Evolutionary conservation across 1,140 invertebrate species (phyloP), one percentile per base, ranked within the genome.

Genomic region (Dreissena polymorpha): DNA sequence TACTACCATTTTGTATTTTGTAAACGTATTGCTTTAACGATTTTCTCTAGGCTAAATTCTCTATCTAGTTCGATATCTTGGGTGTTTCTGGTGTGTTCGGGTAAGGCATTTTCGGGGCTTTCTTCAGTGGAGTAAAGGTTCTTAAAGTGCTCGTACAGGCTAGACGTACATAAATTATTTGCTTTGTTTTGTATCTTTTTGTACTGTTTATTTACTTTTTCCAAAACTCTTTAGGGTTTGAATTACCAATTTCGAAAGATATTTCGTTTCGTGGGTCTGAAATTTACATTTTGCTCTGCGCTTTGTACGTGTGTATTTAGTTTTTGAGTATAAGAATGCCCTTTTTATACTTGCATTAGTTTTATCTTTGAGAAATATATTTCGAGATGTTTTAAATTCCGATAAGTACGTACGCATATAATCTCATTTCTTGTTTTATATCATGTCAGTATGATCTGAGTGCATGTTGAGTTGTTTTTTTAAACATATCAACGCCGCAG

Each of bases 231-330:
- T 53, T 51, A 23, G 70, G 70, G 51, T 72, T 49, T 13, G 39
- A 72, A 50, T 72, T 72, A 23, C 70, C 21, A 72, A 23, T 53
- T 53, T 51, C n/a, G 51, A 53, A 18, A 72, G 55, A 25, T 50
- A 25, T 21, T 51, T 25, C 55, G 50, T 72, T 53, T 72, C 49
- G 10, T 23, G 39, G 18, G 55, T n/a, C 12, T 50, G 50, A 29
- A 53, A 72, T 51, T 72, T 72, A 53, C 39, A 0, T 72, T 72
- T 53, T 53, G n/a, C 10, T 51, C 13, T 13, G 23, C 70, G 51
- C n/a, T 23, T 53, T 21, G 14, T 72, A 72, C 18, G 25, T 13
- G 49, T 53, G 13, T 72, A 23, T 7, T 51, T 21, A 51, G 51
- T 53, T 63, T n/a, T 39, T 39, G 39, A 39, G 39, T 39, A 39